A percentile compares a stretch with the other conserved stretches of the same genome.
These are phyloP conservation scores for Anthophora plumipes DNA, from an alignment of 2,888 invertebrate genomes.

Conservation along the genomic window DNA sequence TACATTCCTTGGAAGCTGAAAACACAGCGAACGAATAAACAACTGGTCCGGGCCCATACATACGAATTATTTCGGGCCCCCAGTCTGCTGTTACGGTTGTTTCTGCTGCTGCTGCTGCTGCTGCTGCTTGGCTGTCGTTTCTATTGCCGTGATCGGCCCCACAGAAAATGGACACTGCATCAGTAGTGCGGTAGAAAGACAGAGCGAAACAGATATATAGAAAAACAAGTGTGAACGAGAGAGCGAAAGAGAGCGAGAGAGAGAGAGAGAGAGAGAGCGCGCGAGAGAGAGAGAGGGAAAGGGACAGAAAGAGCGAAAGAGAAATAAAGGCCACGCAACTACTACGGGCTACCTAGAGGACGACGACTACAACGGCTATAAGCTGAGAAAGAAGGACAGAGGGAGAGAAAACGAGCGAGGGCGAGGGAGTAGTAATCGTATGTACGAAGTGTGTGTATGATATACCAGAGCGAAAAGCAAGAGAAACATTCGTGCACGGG, in stretches of 20 bases:
- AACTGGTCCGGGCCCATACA: slow-evolving; percentile 32
- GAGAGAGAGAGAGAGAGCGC: slow-evolving; percentile 14
- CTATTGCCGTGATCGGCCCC: slow-evolving; percentile 63
- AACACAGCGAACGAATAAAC: slow-evolving; percentile 41
- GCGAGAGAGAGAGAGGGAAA: background rate
- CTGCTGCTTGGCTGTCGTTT: slow-evolving; percentile 60
- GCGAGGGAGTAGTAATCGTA: slow-evolving; percentile 57
- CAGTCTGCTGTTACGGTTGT: slow-evolving; percentile 10
- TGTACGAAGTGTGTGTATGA: slow-evolving; percentile 45
- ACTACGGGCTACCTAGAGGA: slow-evolving; percentile 47
- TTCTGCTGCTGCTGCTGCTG: slow-evolving; percentile 28
- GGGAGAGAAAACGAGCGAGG: slow-evolving; percentile 55
- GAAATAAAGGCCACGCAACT: slow-evolving; percentile 66
- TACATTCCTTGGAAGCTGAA: slow-evolving; percentile 47
- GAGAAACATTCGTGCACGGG: slow-evolving; percentile 50
- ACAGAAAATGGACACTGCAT: slow-evolving; percentile 82
- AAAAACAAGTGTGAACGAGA: slow-evolving; percentile 53
- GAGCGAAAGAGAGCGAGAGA: slow-evolving; percentile 47
- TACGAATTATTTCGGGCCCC: slow-evolving; percentile 53
- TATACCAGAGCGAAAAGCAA: slow-evolving; percentile 34
- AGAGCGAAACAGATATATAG: slow-evolving; percentile 47
- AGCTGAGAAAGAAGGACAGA: slow-evolving; percentile 48
- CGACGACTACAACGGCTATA: slow-evolving; percentile 37
- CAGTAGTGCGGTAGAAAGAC: slow-evolving; percentile 72
- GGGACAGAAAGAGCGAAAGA: slow-evolving; percentile 28